Percentiles rank a stretch among this genome's conserved stretches.
These are phyloP conservation scores for Melanotaenia pygmaea DNA, from an alignment of 2,797 vertebrate species.

Conservation along the genomic window DNA sequence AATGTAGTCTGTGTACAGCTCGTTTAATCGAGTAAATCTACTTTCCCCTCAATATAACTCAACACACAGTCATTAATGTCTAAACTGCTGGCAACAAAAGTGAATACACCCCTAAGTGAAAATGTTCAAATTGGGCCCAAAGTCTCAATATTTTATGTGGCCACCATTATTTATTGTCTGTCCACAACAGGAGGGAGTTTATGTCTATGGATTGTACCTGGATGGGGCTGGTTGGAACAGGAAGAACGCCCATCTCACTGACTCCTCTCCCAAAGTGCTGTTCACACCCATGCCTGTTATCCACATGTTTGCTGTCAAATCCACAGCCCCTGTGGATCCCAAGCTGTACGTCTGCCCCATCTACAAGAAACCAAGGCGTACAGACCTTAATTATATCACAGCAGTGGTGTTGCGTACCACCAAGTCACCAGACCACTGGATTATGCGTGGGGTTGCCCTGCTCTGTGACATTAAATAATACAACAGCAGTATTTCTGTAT, in stretches of 20 bases:
- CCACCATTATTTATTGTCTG: neutral
- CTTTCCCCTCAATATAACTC: too few species aligned
- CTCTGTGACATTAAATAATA: conserved; percentile 86
- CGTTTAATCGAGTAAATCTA: too few species aligned
- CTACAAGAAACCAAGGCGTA: conserved; percentile 87
- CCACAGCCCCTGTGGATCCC: conserved; percentile 77
- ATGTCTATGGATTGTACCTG: conserved; percentile 86
- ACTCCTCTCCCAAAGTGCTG: conserved; percentile 86
- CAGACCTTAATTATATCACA: conserved; percentile 87
- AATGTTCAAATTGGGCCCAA: too few species aligned
- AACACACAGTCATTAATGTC: too few species aligned
- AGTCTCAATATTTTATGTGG: too few species aligned
- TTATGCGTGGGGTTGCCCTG: conserved; percentile 87
- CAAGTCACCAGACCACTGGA: conserved; percentile 87
- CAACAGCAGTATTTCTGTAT: neutral
- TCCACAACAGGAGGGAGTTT: conserved; percentile 84
- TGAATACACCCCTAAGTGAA: too few species aligned
- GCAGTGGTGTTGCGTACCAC: conserved; percentile 79
- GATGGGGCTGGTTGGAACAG: conserved; percentile 88
- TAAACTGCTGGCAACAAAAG: too few species aligned
- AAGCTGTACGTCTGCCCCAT: conserved; percentile 86
- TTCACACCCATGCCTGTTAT: conserved; percentile 85
- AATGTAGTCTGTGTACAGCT: too few species aligned
- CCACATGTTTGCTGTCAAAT: conserved; percentile 86
- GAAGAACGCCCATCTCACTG: conserved; percentile 77